Evolutionary conservation across 2,797 vertebrate genomes (phyloP), one percentile per base, ranked within the genome.

Genomic region (Anguilla megastoma): DNA sequence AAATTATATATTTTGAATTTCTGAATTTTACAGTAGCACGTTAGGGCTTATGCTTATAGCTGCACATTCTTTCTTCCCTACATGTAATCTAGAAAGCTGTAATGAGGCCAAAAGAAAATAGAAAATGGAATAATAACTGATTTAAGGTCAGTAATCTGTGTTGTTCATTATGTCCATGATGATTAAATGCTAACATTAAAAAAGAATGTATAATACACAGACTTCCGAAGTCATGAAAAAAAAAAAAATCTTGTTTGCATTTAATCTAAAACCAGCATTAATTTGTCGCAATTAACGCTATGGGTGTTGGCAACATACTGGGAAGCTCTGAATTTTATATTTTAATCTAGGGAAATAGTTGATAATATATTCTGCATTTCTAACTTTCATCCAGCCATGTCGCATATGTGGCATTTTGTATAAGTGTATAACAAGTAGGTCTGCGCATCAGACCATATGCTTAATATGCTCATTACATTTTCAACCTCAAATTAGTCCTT

Each of bases 81-180:
- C 18, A 45, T 50, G 79, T 21, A 83, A 83, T 52, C 80, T 83
- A 48, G 18, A 41, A 33, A 82, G 7, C 79, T 82, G 79, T 82
- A 82, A 82, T 82, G 36, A 82, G 6, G 16, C 33, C 21, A 54
- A 84, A 84, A 12, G 21, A 30, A 48, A n/a, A 56, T 1, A 30
- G 41, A 84, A 69, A 45, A 52, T 9, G 48, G 45, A 56, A 50
- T 84, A 84, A 84, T 84, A 84, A 56, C 48, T 50, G 80, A 84
- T 84, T 56, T 56, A 36, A n/a, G 30, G 69, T 74, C 69, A 33
- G 30, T 36, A 9, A 33, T 74, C 69, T 33, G 69, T 30, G 27
- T 74, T 74, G 8, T 74, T 74, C 69, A 30, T 74, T 74, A 74
- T 33, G 30, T 74, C 9, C 69, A 12, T 74, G 2, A 30, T 74